These are phyloP conservation scores for Pachyramphus minor DNA, from an alignment of 2,113 vertebrate species.

Conservation along the genomic window DNA sequence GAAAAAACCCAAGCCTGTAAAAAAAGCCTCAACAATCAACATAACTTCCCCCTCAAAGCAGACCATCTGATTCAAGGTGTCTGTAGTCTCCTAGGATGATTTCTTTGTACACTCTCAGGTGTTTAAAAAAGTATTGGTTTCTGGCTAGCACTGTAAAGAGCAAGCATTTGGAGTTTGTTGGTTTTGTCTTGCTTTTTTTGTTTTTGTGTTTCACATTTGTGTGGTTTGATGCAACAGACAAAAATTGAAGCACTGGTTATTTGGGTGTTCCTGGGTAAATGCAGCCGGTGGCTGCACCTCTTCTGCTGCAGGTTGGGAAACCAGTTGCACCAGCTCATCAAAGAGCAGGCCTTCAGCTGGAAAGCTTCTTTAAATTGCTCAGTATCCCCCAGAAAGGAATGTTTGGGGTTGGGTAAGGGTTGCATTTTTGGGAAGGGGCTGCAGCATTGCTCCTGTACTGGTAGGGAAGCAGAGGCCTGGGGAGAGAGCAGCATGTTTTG, in stretches of 20 bases:
- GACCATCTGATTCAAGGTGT: not conserved
- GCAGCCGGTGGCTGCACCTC: not conserved
- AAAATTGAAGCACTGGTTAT: rapidly evolving
- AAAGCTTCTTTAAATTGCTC: not conserved
- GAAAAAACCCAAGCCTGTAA: not conserved
- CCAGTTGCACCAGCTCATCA: not conserved
- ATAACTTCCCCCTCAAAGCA: not conserved
- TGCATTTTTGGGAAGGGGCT: rapidly evolving
- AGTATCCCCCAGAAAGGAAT: not conserved
- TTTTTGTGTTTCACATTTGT: not conserved
- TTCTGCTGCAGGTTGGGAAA: too few species aligned
- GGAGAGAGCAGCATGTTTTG: not conserved
- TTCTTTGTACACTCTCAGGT: rapidly evolving
- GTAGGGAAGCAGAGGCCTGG: not conserved
- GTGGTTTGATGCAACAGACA: not conserved
- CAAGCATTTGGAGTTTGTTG: not conserved
- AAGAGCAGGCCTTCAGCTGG: too few species aligned
- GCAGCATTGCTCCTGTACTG: not conserved
- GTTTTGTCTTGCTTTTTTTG: rapidly evolving
- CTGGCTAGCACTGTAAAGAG: not conserved
- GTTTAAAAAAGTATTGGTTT: not conserved
- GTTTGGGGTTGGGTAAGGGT: not conserved
- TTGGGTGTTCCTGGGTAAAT: not conserved
- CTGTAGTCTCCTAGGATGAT: not conserved
- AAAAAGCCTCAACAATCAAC: rapidly evolving